Evolutionary conservation across 1,140 invertebrate genomes (phyloP).

Genomic region (Nasonia giraulti): DNA sequence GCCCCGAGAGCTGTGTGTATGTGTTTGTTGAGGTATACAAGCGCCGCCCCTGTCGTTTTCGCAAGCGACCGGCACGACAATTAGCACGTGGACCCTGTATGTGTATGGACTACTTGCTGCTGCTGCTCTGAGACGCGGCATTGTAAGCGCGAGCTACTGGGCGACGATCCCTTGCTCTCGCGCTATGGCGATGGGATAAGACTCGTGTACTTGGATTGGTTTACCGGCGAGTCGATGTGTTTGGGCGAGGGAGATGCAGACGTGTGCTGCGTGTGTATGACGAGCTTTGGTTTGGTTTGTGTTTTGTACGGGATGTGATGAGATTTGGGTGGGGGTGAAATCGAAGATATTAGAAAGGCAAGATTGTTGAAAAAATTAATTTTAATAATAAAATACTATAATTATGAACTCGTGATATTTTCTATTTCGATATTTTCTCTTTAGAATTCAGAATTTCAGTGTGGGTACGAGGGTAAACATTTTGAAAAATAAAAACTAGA

Average conservation of each 20-base stretch:
- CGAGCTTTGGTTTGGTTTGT: too few species aligned
- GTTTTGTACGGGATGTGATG: too few species aligned
- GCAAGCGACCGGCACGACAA: constrained; percentile 42
- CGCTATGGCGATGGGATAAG: background rate
- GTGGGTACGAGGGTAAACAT: too few species aligned
- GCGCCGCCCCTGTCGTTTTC: constrained; percentile 61
- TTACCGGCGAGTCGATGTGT: background rate
- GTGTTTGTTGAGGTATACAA: constrained; percentile 21
- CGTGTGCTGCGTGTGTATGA: too few species aligned
- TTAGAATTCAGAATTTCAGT: too few species aligned
- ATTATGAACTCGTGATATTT: too few species aligned
- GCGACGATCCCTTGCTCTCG: background rate
- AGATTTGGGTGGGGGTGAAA: too few species aligned
- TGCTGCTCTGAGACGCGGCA: background rate
- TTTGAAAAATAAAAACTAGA: too few species aligned
- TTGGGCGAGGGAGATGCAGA: background rate
- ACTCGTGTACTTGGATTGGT: background rate
- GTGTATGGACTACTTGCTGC: constrained; percentile 6
- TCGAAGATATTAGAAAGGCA: too few species aligned
- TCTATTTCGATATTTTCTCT: too few species aligned
- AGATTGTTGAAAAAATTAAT: too few species aligned
- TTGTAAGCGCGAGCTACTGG: background rate
- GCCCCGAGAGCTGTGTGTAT: constrained; percentile 47
- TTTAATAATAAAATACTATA: too few species aligned
- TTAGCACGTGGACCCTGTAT: constrained; percentile 11